phyloP scores from a whole-genome alignment of 2,113 vertebrate genomes.

The Thinocorus orbignyianus region DNA sequence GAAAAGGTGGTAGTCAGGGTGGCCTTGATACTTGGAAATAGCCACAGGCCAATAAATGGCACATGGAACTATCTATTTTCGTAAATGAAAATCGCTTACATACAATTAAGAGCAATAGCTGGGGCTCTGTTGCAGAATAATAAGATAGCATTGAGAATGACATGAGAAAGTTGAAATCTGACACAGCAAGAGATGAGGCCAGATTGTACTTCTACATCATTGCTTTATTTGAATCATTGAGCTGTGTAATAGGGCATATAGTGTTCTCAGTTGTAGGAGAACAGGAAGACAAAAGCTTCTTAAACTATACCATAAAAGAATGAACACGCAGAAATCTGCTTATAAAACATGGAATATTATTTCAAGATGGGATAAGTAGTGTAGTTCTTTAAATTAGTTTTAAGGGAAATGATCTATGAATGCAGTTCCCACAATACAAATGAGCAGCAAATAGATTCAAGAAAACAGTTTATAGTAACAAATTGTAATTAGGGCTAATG shows the following conservation, averaged over 20 bases:
- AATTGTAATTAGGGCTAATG: background rate
- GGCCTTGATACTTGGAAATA: background rate
- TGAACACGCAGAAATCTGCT: background rate
- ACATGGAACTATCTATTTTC: background rate
- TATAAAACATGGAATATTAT: background rate
- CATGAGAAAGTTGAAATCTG: conserved; percentile 1
- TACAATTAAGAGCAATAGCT: background rate
- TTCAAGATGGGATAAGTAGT: background rate
- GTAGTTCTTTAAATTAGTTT: background rate
- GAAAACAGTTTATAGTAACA: background rate
- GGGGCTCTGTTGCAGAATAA: background rate
- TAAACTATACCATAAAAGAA: background rate
- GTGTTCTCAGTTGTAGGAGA: background rate
- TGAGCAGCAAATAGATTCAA: background rate
- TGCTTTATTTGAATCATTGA: conserved; percentile 24
- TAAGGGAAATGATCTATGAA: background rate
- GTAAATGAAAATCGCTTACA: background rate
- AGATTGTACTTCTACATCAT: background rate
- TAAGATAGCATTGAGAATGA: background rate
- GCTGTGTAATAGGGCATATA: conserved; percentile 23
- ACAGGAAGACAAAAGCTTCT: background rate
- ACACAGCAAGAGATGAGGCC: background rate
- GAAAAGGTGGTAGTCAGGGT: background rate
- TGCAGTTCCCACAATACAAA: background rate
- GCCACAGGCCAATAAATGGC: background rate